phyloP scores from a whole-genome alignment of 2,113 vertebrate genomes.

The Urocolius indicus region DNA sequence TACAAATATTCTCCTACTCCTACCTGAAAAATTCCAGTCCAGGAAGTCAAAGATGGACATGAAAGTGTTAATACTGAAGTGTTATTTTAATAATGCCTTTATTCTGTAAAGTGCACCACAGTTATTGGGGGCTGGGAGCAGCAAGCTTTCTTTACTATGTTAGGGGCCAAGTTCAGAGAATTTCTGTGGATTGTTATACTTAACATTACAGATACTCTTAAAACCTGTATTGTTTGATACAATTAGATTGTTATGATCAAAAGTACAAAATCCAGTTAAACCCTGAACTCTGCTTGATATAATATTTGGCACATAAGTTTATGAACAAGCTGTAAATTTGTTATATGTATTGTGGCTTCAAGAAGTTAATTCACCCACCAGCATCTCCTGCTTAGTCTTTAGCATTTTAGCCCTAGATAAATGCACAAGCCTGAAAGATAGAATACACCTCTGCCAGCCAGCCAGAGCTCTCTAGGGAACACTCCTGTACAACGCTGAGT shows the following conservation, averaged over 20 bases:
- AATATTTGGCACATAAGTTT: conserved; percentile 23
- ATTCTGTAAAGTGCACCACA: background rate
- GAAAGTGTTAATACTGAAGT: background rate
- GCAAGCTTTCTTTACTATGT: background rate
- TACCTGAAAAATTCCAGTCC: background rate
- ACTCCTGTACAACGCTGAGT: background rate
- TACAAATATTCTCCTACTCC: background rate
- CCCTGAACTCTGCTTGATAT: background rate
- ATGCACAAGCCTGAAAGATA: background rate
- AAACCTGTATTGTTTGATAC: background rate
- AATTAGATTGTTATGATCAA: background rate
- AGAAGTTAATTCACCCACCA: background rate
- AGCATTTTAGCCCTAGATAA: background rate
- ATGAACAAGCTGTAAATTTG: background rate
- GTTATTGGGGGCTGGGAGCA: rapidly evolving
- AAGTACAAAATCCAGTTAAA: background rate
- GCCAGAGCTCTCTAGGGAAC: background rate
- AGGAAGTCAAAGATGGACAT: background rate
- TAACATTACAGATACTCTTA: background rate
- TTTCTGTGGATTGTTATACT: background rate
- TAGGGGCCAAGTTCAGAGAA: background rate
- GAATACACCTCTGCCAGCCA: background rate
- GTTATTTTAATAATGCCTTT: conserved; percentile 10
- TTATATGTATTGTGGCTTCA: background rate
- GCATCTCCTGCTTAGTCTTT: background rate